Base-by-base conservation (phyloP, 30 jellyfish, hydroid and myxozoan species). In the Pseudorhiza aurosa region DNA sequence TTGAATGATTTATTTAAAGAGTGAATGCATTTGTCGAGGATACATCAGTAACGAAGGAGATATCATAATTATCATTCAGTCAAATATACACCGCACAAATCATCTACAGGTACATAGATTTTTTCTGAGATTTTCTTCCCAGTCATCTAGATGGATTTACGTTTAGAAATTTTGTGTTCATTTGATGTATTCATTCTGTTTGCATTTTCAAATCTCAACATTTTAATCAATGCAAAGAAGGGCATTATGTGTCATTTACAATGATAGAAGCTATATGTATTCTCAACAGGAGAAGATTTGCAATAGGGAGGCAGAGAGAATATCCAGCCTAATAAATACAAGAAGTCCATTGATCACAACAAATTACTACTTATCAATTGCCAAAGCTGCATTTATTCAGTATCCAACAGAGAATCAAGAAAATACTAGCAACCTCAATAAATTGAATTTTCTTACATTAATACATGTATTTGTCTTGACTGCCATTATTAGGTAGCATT, bases 21-120 rank as follows among this genome's bases (percentile, higher is more conserved):
- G 87, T 19, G 95, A 62, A 24, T 88, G 97, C 32, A 22, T 55
- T 57, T 30, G 81, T 14, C 53, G 80, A 56, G 97, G 97, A 4
- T 91, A 81, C 78, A 88, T 88, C 29, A 88, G 88, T n/a, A 77
- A 49, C 22, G 95, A 81, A 27, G 91, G 91, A 11, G 97, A 88
- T 68, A 58, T 88, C 24, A 65, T 88, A 31, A 45, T 88, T 62
- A 56, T 88, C 35, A 62, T 88, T 4, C 63, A 30, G 46, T 65
- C 89, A 21, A 40, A 53, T 19, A 1, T 67, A n/a, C 24, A 17
- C 7, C 31, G 22, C 31, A 40, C 32, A 37, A 68, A 75, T 70
- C 33, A 2, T 33, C 17, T 59, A 3, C 89, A 77, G 89, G 89
- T 77, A 77, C 8, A 35, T 27, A 30, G 6, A 60, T 19, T 24